Evolutionary conservation across 2,797 vertebrate species (phyloP).

Genomic region (Cottoperca gobio): DNA sequence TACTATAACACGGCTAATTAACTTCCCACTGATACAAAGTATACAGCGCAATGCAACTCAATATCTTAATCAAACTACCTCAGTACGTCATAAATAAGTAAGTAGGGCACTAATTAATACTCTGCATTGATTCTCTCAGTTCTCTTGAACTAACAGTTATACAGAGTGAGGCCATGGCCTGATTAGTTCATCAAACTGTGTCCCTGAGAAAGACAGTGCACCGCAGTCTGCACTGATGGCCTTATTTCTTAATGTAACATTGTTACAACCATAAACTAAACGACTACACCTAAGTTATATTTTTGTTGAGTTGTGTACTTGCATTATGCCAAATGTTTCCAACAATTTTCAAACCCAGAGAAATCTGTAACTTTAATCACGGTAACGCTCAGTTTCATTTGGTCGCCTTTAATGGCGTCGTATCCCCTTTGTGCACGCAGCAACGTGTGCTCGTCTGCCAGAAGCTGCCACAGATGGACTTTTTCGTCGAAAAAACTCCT

Average conservation of each 20-base stretch:
- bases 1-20: slow-evolving; percentile 31
- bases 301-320: too few species aligned
- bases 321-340: too few species aligned
- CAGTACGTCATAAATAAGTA: slow-evolving; percentile 55
- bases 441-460: too few species aligned
- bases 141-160: slow-evolving; percentile 30
- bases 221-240: neutral
- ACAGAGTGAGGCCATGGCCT: neutral
- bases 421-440: too few species aligned
- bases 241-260: neutral
- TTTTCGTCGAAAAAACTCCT: too few species aligned
- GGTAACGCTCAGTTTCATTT: too few species aligned
- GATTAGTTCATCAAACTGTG: slow-evolving; percentile 23
- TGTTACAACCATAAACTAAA: too few species aligned
- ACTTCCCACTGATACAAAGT: slow-evolving; percentile 13
- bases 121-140: slow-evolving; percentile 24
- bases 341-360: too few species aligned
- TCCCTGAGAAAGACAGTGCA: slow-evolving; percentile 7
- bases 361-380: too few species aligned
- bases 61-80: slow-evolving; percentile 28
- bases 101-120: slow-evolving; percentile 58
- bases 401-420: too few species aligned
- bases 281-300: too few species aligned
- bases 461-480: too few species aligned
- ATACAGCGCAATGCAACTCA: slow-evolving; percentile 14